Evolutionary conservation across 2,797 vertebrate species (phyloP).

Genomic region (Eupleurogrammus muticus): DNA sequence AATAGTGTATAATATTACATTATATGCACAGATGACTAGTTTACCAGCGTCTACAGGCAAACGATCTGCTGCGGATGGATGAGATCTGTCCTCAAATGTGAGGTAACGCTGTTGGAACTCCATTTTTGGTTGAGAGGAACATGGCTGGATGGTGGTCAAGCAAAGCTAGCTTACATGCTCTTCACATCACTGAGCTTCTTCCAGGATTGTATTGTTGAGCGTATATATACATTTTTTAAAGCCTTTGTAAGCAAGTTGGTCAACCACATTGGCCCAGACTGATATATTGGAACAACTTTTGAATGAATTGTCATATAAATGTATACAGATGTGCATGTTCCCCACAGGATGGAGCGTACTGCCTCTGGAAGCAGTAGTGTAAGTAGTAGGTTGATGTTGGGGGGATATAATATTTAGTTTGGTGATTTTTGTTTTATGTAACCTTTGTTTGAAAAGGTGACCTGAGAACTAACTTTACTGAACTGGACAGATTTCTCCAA

Average conservation of each 20-base stretch:
- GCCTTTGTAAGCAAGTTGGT: no score
- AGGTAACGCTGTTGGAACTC: constrained; percentile 24
- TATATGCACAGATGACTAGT: constrained; percentile 41
- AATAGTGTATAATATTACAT: constrained; percentile 59
- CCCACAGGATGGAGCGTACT: no score
- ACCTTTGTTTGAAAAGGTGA: constrained; percentile 2
- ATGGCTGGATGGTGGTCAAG: neutral
- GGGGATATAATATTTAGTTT: neutral
- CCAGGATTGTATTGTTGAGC: neutral
- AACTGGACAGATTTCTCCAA: neutral
- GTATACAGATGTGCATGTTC: neutral
- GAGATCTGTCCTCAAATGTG: constrained; percentile 27
- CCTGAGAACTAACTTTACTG: neutral
- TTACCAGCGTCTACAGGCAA: constrained; percentile 32
- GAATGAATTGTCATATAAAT: no score
- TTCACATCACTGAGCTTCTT: constrained; percentile 1
- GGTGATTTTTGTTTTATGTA: neutral
- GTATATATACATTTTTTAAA: no score
- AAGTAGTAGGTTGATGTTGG: no score
- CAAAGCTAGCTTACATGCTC: neutral
- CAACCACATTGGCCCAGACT: no score
- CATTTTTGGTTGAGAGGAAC: constrained; percentile 32
- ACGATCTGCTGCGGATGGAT: constrained; percentile 26
- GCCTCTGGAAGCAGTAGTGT: no score
- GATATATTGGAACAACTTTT: no score